phyloP scores from a whole-genome alignment of 92 coral and sea anemone genomes.

The Phenganax marumi region DNA sequence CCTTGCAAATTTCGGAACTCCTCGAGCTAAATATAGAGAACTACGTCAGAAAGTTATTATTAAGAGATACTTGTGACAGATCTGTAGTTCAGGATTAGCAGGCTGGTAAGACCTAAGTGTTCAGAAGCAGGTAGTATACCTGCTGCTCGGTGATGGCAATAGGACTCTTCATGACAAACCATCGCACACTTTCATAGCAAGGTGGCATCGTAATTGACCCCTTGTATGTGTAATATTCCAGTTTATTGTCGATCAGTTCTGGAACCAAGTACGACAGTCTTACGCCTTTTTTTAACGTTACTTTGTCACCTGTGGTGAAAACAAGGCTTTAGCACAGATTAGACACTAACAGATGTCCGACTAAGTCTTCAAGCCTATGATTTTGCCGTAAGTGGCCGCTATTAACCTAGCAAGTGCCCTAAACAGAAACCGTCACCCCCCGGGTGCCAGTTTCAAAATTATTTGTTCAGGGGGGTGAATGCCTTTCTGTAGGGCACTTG shows the following conservation, averaged over 20 bases:
- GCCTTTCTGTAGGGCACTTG: too few species aligned
- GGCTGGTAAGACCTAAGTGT: background rate
- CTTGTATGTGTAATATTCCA: slow-evolving; percentile 69
- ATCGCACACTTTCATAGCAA: slow-evolving; percentile 70
- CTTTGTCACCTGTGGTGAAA: slow-evolving; percentile 10
- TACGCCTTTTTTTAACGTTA: slow-evolving; percentile 16
- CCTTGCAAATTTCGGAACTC: slow-evolving; percentile 57
- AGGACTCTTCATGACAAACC: slow-evolving; percentile 74
- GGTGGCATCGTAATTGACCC: slow-evolving; percentile 79
- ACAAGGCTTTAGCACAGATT: background rate
- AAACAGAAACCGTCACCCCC: too few species aligned
- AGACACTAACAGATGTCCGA: too few species aligned
- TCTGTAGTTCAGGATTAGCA: background rate
- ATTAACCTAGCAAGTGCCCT: too few species aligned
- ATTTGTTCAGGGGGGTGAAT: too few species aligned
- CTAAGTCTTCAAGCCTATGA: too few species aligned
- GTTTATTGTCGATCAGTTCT: slow-evolving; percentile 30
- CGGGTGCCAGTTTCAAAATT: too few species aligned
- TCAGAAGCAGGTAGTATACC: slow-evolving; percentile 34
- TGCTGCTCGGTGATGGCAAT: slow-evolving; percentile 44
- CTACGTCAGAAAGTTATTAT: background rate
- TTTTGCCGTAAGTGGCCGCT: too few species aligned
- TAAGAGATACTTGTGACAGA: background rate
- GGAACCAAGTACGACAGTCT: slow-evolving; percentile 31
- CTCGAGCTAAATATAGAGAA: slow-evolving; percentile 43